Evolutionary conservation across 2,797 vertebrate genomes (phyloP).

Genomic region (Centropyge bicolor): DNA sequence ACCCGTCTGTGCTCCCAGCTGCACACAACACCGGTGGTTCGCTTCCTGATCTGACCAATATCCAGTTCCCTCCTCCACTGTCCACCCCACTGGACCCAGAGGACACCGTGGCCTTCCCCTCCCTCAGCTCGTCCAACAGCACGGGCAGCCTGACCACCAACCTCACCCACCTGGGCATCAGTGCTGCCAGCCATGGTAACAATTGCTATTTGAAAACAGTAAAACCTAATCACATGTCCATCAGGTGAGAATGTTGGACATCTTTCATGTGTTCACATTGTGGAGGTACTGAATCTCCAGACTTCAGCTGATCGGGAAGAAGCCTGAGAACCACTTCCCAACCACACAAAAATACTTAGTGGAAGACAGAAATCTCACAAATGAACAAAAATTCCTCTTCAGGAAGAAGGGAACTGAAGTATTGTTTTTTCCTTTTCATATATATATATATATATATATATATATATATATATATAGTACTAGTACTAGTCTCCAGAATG

Average conservation of each 20-base stretch:
- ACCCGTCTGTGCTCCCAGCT: constrained; percentile 90
- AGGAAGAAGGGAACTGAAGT: not conserved
- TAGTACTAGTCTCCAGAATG: too few relatives aligned
- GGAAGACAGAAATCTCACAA: too few relatives aligned
- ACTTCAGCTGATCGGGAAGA: not conserved
- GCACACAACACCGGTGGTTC: constrained; percentile 96
- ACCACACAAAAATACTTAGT: not conserved
- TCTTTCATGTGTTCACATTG: not conserved
- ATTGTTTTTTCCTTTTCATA: not conserved
- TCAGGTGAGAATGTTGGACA: not conserved
- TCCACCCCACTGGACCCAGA: constrained; percentile 96
- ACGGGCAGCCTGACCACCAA: constrained; percentile 94
- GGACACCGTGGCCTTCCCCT: constrained; percentile 91
- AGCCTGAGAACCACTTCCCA: not conserved
- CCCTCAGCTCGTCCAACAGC: constrained; percentile 91
- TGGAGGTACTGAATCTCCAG: not conserved
- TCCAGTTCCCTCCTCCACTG: constrained; percentile 98
- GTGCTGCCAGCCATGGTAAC: constrained; percentile 89
- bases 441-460: too few relatives aligned
- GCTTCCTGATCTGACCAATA: constrained; percentile 97
- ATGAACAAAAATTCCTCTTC: not conserved
- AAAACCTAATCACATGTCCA: not conserved
- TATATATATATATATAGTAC: too few relatives aligned
- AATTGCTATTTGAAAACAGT: not conserved
- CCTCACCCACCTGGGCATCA: constrained; percentile 95